Base-by-base conservation (phyloP, 1,140 invertebrate species). In the Drosophila rufa region DNA sequence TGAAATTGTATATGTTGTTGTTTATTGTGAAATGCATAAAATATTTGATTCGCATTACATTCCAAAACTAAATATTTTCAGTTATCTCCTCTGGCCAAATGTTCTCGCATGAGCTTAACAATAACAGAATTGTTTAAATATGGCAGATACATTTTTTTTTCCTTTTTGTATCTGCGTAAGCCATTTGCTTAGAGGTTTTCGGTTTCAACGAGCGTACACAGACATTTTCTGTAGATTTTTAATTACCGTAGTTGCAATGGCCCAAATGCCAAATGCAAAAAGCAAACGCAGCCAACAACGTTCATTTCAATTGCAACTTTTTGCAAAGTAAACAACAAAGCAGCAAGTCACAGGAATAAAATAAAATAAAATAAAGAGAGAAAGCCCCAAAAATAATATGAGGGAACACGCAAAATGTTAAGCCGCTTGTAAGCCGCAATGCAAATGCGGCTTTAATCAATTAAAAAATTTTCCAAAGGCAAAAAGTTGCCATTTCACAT, bases 361-460 rank as follows among this genome's bases (percentile, higher is more conserved):
- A 30, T 53, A 17, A 47, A 75, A 36, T 59, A 62, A 45, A 50
- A 69, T 59, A 65, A 50, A 57, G 43, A 64, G 53, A 19, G 45
- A 60, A 65, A 62, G 64, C 48, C 55, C 42, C 46, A 46, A 69
- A 83, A 85, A 84, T 80, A 74, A 74, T 74, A 74, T 59, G 45
- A 17, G 64, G 56, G 43, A 59, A 53, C 61, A 76, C 61, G 61
- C 53, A 76, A 76, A 76, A 76, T 87, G 84, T 84, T 90, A 89
- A 89, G 85, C 85, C 84, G 81, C 75, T 90, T 76, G 85, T 89
- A 89, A 89, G 81, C 85, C 86, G 70, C 78, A 85, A 79, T 82
- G 85, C 85, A 89, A 89, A 89, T 89, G 75, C 78, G 85, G 85
- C 85, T 89, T 89, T 89, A 89, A 89, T 90, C 85, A 89, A 89